Conservation (phyloP, 2,888 invertebrate species). For the Pollenia angustigena region DNA sequence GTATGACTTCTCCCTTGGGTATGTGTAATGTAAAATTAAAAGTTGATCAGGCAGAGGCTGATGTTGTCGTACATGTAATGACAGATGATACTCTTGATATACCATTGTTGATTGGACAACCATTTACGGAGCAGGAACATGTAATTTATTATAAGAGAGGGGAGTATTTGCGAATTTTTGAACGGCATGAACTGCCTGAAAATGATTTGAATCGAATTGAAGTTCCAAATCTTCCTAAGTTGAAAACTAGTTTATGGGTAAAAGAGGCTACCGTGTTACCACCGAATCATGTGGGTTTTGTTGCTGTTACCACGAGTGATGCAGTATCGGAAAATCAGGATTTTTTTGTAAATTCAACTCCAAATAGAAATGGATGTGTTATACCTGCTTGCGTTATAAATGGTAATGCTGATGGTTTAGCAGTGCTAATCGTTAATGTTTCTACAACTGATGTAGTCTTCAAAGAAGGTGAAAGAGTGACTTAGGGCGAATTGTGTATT, state of each 20-base stretch:
- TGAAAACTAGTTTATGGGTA: background rate
- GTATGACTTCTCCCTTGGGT: too few species aligned
- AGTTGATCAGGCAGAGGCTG: too few species aligned
- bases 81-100: too few species aligned
- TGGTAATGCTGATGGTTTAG: slow-evolving; percentile 22
- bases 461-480: background rate
- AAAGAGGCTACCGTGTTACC: slow-evolving; percentile 39
- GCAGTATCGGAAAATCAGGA: too few species aligned
- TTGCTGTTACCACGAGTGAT: too few species aligned
- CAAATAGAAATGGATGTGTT: too few species aligned
- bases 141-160: slow-evolving; percentile 26
- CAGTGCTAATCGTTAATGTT: slow-evolving; percentile 16
- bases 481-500: slow-evolving; percentile 29
- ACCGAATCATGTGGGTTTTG: slow-evolving; percentile 41
- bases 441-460: slow-evolving; percentile 12
- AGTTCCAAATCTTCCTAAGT: slow-evolving; percentile 3
- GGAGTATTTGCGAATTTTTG: slow-evolving; percentile 29
- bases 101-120: too few species aligned
- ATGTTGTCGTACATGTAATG: too few species aligned
- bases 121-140: too few species aligned
- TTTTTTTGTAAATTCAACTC: too few species aligned
- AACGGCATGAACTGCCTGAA: slow-evolving; percentile 2
- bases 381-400: background rate
- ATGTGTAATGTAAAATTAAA: too few species aligned
- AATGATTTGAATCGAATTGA: slow-evolving; percentile 18